Conservation (phyloP, 2,113 vertebrate species). For the Enhydra lutris region DNA sequence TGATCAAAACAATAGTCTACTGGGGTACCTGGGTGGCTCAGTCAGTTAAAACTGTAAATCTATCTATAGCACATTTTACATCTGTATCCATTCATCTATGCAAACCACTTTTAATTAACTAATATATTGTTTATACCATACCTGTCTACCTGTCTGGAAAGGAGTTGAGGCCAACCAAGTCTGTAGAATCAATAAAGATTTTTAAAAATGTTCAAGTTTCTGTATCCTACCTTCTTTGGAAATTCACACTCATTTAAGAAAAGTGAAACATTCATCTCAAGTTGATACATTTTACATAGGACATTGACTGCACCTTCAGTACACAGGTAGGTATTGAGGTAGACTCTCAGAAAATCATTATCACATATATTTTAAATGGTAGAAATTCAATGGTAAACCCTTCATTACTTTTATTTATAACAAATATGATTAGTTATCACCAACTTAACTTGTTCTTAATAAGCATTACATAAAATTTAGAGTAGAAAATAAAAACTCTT, state of each 20-base stretch:
- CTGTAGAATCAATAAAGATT: slow-evolving; percentile 88
- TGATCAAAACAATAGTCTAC: no score
- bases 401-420: neutral
- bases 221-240: slow-evolving; percentile 93
- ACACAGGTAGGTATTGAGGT: slow-evolving; percentile 86
- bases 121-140: slow-evolving; percentile 79
- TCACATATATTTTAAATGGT: neutral
- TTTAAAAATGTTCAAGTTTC: slow-evolving; percentile 83
- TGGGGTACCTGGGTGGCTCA: no score
- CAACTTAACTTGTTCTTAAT: neutral
- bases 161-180: slow-evolving; percentile 87
- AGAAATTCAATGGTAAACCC: neutral
- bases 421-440: neutral
- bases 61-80: no score
- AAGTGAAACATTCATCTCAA: slow-evolving; percentile 90
- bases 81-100: no score
- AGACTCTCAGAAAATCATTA: neutral
- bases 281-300: slow-evolving; percentile 94
- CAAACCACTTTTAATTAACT: slow-evolving; percentile 31
- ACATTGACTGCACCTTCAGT: slow-evolving; percentile 92
- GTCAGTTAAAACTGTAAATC: no score
- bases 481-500: neutral
- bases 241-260: slow-evolving; percentile 94
- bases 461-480: neutral
- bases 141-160: slow-evolving; percentile 93